Conservation (phyloP, 1,140 invertebrate species). For the Drosophila persimilis region DNA sequence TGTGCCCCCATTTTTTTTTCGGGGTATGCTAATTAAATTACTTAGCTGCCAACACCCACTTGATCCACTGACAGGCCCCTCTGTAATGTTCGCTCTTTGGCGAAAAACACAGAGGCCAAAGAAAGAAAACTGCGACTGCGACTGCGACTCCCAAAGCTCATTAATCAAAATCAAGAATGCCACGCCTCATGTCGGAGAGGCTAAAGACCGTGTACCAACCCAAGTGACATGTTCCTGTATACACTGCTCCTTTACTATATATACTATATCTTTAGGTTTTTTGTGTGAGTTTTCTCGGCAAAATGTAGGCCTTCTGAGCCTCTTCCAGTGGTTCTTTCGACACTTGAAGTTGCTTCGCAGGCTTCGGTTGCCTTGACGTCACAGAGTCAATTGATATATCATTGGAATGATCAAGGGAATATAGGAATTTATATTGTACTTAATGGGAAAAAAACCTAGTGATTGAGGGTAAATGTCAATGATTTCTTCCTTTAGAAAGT, state of each 20-base stretch:
- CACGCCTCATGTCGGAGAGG: slow-evolving; percentile 71
- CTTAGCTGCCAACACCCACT: slow-evolving; percentile 78
- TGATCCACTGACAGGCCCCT: slow-evolving; percentile 72
- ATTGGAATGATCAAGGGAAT: neutral
- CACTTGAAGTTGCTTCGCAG: slow-evolving; percentile 42
- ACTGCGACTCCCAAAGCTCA: slow-evolving; percentile 58
- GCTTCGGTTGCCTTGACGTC: slow-evolving; percentile 4
- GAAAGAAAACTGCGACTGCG: slow-evolving; percentile 55
- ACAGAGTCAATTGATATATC: slow-evolving; percentile 31
- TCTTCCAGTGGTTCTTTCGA: slow-evolving; percentile 64
- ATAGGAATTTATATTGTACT: neutral
- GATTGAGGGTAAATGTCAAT: no score
- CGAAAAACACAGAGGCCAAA: slow-evolving; percentile 37
- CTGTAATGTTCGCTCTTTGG: slow-evolving; percentile 57
- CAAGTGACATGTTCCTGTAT: slow-evolving; percentile 74
- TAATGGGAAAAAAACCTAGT: neutral
- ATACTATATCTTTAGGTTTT: slow-evolving; percentile 19
- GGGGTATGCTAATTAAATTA: slow-evolving; percentile 79
- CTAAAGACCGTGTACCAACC: slow-evolving; percentile 42
- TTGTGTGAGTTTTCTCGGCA: slow-evolving; percentile 31
- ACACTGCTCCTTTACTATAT: slow-evolving; percentile 27
- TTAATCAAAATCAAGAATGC: slow-evolving; percentile 80
- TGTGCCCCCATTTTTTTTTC: slow-evolving; percentile 55
- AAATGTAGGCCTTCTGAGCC: slow-evolving; percentile 31
- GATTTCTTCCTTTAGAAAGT: neutral